A percentile compares a stretch with the other conserved stretches of the same genome.
phyloP scores from a whole-genome alignment of 2,113 vertebrate species.

The Harpagus bidentatus region DNA sequence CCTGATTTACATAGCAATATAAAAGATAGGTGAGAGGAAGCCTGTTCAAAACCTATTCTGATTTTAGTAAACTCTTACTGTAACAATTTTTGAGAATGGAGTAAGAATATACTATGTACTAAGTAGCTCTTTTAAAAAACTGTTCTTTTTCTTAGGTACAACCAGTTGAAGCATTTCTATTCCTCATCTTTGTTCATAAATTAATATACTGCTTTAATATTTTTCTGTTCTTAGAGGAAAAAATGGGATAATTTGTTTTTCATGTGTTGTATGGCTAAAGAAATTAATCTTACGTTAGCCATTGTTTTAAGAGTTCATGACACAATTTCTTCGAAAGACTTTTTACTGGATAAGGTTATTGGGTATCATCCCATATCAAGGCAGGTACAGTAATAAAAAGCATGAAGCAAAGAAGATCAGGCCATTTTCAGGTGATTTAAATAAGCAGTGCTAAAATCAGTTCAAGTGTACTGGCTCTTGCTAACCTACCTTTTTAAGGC shows the following conservation, averaged over 20 bases:
- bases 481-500: neutral
- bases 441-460: neutral
- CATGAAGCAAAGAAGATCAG: neutral
- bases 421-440: neutral
- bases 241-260: neutral
- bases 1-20: neutral
- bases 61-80: neutral
- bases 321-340: neutral
- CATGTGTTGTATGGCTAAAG: neutral
- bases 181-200: neutral
- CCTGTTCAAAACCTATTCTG: neutral
- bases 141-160: neutral
- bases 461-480: neutral
- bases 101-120: neutral
- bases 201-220: neutral
- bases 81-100: neutral
- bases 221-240: neutral
- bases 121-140: neutral
- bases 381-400: neutral
- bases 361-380: neutral
- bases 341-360: neutral
- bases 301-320: neutral
- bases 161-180: neutral
- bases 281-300: neutral
- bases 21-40: neutral